Conservation (phyloP, 1,140 invertebrate genomes). For the Psix sp. region DNA sequence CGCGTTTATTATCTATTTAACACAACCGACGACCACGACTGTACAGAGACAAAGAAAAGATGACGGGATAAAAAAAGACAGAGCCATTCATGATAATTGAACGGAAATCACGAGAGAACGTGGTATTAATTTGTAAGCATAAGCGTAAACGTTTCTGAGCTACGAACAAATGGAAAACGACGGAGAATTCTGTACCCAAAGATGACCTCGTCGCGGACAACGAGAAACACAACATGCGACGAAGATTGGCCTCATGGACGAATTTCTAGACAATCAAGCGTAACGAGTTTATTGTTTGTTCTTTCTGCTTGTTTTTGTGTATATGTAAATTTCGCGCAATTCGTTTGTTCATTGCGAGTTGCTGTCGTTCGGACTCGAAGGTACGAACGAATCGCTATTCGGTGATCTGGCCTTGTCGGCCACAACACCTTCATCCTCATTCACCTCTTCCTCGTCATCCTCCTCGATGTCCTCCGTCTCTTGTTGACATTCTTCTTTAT, state of each 20-base stretch:
- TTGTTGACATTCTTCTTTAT: conserved; percentile 85
- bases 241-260: conserved; percentile 59
- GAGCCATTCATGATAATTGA: background rate
- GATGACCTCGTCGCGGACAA: conserved; percentile 35
- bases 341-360: conserved; percentile 60
- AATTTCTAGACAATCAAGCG: conserved; percentile 51
- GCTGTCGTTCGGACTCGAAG: conserved; percentile 68
- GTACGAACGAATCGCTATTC: conserved; percentile 70
- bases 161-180: conserved; percentile 17
- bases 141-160: background rate
- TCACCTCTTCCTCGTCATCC: conserved; percentile 72
- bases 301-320: conserved; percentile 3
- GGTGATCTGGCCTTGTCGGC: conserved; percentile 82
- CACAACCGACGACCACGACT: conserved; percentile 20
- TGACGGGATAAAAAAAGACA: background rate
- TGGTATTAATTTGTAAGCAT: background rate
- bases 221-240: conserved; percentile 45
- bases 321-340: background rate
- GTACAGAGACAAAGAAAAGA: conserved; percentile 2
- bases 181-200: conserved; percentile 16
- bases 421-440: conserved; percentile 82
- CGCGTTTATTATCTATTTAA: conserved; percentile 19
- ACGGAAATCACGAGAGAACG: background rate
- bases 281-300: conserved; percentile 49
- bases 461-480: conserved; percentile 81